phyloP scores from a whole-genome alignment of 2,797 vertebrate species.

The Gambelia wislizenii region DNA sequence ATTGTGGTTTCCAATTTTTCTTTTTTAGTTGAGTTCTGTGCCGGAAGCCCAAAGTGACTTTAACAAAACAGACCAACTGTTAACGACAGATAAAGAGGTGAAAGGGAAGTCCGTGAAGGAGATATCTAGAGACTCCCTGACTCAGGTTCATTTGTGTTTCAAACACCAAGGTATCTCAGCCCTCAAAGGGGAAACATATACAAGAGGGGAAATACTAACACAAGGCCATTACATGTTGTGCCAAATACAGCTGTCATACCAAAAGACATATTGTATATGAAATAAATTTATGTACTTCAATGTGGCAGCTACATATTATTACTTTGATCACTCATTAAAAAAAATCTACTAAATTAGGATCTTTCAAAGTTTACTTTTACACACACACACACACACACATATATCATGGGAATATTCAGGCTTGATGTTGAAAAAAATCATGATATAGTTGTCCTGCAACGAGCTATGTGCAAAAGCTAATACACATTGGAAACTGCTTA shows the following conservation, averaged over 20 bases:
- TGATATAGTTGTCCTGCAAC: constrained; percentile 77
- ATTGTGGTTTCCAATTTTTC: constrained; percentile 50
- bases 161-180: constrained; percentile 49
- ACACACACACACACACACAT: no score
- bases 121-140: constrained; percentile 37
- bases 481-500: no score
- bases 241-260: constrained; percentile 56
- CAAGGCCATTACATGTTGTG: constrained; percentile 61
- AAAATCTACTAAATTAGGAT: constrained; percentile 59
- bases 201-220: constrained; percentile 58
- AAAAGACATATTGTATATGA: constrained; percentile 66
- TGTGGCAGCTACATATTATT: constrained; percentile 65
- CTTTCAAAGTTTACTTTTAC: constrained; percentile 74
- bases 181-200: constrained; percentile 64
- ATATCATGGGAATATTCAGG: constrained; percentile 79
- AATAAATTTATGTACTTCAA: constrained; percentile 64
- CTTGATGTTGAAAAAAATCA: constrained; percentile 60
- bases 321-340: constrained; percentile 74
- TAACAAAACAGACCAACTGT: constrained; percentile 57
- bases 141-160: constrained; percentile 32
- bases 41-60: constrained; percentile 47
- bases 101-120: constrained; percentile 54
- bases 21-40: constrained; percentile 32
- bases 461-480: constrained; percentile 71
- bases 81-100: constrained; percentile 66